Evolutionary conservation across 2,113 vertebrate species (phyloP), one percentile per base, ranked within the genome.

Genomic region (Syrrhaptes paradoxus): DNA sequence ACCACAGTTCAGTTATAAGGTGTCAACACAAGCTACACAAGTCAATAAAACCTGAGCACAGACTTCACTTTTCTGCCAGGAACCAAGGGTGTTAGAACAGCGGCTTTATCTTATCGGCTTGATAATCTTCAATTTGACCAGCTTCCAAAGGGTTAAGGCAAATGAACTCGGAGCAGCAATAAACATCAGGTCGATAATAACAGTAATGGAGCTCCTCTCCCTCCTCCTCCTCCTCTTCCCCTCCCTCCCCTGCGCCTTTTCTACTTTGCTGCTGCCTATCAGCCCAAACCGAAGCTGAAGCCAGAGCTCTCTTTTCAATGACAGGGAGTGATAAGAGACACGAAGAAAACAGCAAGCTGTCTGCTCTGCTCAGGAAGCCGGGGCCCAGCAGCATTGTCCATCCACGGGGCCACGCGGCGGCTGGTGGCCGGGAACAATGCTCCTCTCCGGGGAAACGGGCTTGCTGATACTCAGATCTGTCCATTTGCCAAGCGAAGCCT

Each of bases 301-400:
- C 95, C 95, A 93, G 97, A 96, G 76, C 93, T 94, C 95, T 87
- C 93, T 87, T 87, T 93, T 90, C 96, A 97, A 74, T 96, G 97
- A 98, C 97, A 97, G 96, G 93, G 71, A 73, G 82, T 76, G 98
- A 98, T 98, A 98, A 98, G 97, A 96, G 97, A 95, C 84, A 17
- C 72, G 97, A 80, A 97, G 97, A 96, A 98, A 98, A 97, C 97
- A 98, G 98, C 46, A 68, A 97, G 96, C 98, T 91, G 97, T 98
- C 98, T 98, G 81, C 94, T 96, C 97, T 98, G 97, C 78, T 94
- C 97, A 98, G 98, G 98, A 99, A 98, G 98, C 80, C 12, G 86
- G 96, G 93, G 88, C 95, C 98, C 92, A 91, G 94, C 48, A 93
- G 97, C 71, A 97, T 97, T 94, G 97, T 97, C 97, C 96, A 85